A percentile compares a stretch with the other conserved stretches of the same genome.
Conservation (phyloP, 2,113 vertebrate genomes). For the Zootoca vivipara region DNA sequence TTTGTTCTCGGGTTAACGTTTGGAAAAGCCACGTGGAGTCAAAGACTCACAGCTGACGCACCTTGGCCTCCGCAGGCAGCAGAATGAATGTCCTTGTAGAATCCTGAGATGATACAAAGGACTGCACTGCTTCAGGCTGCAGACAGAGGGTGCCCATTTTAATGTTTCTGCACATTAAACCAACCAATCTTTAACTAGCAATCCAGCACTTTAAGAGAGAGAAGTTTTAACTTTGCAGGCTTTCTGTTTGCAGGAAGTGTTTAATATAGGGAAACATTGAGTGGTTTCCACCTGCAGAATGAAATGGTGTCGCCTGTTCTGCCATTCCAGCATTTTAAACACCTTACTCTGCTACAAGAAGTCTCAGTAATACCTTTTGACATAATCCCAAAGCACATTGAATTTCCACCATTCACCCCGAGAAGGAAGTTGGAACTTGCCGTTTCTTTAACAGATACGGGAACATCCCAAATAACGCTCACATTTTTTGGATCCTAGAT, state of each 20-base stretch:
- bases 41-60: not conserved
- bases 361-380: not conserved
- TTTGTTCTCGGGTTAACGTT: constrained; percentile 52
- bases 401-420: not conserved
- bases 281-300: not conserved
- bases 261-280: not conserved
- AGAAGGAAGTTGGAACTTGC: not conserved
- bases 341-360: not conserved
- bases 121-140: not conserved
- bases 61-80: not conserved
- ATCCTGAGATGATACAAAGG: not conserved
- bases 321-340: not conserved
- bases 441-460: not conserved
- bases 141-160: not conserved
- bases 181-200: not conserved
- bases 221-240: not conserved
- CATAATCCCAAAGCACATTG: not conserved
- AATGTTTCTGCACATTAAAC: not conserved
- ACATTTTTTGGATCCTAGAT: not conserved
- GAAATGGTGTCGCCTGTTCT: not conserved
- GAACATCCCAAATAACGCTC: not conserved
- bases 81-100: not conserved
- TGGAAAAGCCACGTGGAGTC: not conserved
- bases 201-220: not conserved
- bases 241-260: not conserved